These are phyloP conservation scores for Cyphomyrus plagiostoma DNA, from an alignment of 2,113 vertebrate species.

Conservation along the genomic window DNA sequence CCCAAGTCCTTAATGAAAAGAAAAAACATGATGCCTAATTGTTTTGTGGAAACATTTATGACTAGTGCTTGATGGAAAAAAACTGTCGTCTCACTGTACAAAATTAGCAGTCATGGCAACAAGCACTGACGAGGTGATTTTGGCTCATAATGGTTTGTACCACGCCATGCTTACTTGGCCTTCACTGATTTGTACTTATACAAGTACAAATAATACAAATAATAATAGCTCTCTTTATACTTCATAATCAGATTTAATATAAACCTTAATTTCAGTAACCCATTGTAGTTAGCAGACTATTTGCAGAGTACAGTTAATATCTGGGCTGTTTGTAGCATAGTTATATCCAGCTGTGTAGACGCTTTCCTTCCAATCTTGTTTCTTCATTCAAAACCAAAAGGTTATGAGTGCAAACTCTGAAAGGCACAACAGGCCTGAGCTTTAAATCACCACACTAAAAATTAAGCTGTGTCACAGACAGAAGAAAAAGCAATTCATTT, in stretches of 20 bases:
- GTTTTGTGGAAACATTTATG: not conserved
- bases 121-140: not conserved
- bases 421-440: not conserved
- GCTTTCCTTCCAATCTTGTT: not conserved
- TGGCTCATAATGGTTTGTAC: not conserved
- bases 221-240: not conserved
- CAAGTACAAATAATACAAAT: too few species aligned
- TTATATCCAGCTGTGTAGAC: not conserved
- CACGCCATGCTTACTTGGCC: not conserved
- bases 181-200: not conserved
- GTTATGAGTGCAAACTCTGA: not conserved
- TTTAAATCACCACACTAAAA: not conserved
- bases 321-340: not conserved
- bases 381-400: not conserved
- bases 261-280: not conserved
- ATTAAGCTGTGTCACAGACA: not conserved
- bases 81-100: not conserved
- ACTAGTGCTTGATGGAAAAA: not conserved
- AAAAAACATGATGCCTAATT: not conserved
- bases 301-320: not conserved
- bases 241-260: not conserved
- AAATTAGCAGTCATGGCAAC: not conserved
- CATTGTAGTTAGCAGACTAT: not conserved
- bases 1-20: not conserved
- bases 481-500: not conserved